These are phyloP conservation scores for Syngnathoides biaculeatus DNA, from an alignment of 2,113 vertebrate species.

Conservation along the genomic window DNA sequence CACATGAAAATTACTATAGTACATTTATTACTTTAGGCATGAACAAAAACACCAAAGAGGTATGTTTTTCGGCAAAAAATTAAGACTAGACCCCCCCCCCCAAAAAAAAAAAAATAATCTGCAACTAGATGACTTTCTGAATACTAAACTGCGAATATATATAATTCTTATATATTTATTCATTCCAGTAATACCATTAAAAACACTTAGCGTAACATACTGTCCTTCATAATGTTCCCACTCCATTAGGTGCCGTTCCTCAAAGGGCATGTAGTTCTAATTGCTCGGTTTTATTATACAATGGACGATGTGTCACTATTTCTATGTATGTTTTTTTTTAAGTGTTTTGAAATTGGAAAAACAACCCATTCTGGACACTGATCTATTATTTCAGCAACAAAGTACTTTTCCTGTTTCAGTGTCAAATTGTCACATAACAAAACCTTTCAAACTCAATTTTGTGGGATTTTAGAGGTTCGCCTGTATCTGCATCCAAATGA, in stretches of 20 bases:
- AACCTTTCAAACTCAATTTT: not conserved
- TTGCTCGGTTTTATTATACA: not conserved
- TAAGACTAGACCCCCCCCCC: too few species aligned
- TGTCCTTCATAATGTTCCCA: not conserved
- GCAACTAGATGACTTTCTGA: too few species aligned
- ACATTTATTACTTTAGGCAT: not conserved
- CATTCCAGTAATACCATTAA: not conserved
- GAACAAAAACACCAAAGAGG: not conserved
- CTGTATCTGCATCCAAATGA: conserved; percentile 1
- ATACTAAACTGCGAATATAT: too few species aligned
- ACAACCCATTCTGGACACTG: not conserved
- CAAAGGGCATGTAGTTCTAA: not conserved
- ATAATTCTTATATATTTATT: too few species aligned
- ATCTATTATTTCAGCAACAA: not conserved
- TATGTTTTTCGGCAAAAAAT: too few species aligned
- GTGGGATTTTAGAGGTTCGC: not conserved
- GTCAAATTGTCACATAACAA: not conserved
- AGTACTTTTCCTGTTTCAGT: not conserved
- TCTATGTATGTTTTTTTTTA: not conserved
- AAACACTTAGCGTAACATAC: not conserved
- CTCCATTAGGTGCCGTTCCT: not conserved
- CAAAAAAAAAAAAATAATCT: too few species aligned
- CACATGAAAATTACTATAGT: not conserved
- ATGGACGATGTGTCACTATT: not conserved
- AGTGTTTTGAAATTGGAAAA: not conserved